Evolutionary conservation across 2,888 invertebrate genomes (phyloP).

Genomic region (Lepetodrilus schrolli): DNA sequence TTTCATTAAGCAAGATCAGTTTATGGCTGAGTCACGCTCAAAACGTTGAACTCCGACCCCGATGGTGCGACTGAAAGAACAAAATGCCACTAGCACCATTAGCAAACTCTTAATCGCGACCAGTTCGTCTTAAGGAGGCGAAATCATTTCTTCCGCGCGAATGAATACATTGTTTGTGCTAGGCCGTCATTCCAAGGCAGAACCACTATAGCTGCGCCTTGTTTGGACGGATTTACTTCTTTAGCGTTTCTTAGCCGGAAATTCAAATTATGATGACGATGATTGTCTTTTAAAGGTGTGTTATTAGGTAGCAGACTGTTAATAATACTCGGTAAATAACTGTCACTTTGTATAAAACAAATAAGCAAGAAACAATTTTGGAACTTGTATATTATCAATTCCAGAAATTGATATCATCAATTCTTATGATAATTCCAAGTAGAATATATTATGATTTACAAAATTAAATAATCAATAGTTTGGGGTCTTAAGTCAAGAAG

Average conservation of each 20-base stretch:
- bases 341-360: no score
- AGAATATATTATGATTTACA: no score
- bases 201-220: neutral
- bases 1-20: constrained; percentile 18
- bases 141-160: constrained; percentile 24
- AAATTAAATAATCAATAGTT: no score
- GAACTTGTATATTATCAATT: no score
- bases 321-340: no score
- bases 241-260: constrained; percentile 7
- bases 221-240: neutral
- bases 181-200: neutral
- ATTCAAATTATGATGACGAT: neutral
- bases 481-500: no score
- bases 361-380: no score
- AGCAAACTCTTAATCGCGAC: constrained; percentile 23
- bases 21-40: constrained; percentile 19
- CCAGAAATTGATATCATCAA: no score
- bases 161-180: constrained; percentile 17
- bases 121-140: constrained; percentile 25
- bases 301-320: neutral
- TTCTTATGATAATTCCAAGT: no score
- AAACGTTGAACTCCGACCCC: constrained; percentile 18
- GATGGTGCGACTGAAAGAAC: constrained; percentile 2
- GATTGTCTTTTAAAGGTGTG: neutral
- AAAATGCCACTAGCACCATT: neutral